phyloP scores from a whole-genome alignment of 2,113 vertebrate genomes.

The Rutilus rutilus region DNA sequence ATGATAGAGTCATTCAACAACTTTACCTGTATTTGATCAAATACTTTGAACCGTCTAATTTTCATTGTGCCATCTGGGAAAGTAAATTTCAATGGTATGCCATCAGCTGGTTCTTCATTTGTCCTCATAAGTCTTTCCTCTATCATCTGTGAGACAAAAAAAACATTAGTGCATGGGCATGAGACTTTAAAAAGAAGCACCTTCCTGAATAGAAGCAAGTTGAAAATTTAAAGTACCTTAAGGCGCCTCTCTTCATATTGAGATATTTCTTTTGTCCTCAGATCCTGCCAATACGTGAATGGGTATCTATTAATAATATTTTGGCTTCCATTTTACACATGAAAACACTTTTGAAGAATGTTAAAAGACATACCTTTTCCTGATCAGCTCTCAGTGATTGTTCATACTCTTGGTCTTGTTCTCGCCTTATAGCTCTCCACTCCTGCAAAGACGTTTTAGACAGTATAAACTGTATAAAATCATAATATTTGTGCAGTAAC shows the following conservation, averaged over 20 bases:
- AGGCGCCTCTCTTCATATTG: not conserved
- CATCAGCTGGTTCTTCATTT: not conserved
- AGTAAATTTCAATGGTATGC: not conserved
- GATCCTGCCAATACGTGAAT: not conserved
- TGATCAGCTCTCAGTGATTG: not conserved
- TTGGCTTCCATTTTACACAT: not conserved
- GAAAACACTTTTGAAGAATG: not conserved
- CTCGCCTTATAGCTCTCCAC: not conserved
- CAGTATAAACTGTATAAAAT: no score
- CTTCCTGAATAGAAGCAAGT: not conserved
- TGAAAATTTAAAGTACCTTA: not conserved
- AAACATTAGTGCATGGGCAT: not conserved
- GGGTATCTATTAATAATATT: not conserved
- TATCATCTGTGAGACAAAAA: not conserved
- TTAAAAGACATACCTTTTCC: slow-evolving; percentile 8
- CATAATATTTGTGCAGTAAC: no score
- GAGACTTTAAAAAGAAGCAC: not conserved
- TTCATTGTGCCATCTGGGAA: no score
- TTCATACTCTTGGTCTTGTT: not conserved
- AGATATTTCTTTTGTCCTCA: not conserved
- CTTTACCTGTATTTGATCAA: no score
- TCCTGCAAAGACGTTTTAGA: not conserved
- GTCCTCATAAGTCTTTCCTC: not conserved
- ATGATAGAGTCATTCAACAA: no score
- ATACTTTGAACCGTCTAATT: no score